These are phyloP conservation scores for Scelioninae gen. 1 DNA, from an alignment of 2,888 invertebrate species.

Conservation along the genomic window DNA sequence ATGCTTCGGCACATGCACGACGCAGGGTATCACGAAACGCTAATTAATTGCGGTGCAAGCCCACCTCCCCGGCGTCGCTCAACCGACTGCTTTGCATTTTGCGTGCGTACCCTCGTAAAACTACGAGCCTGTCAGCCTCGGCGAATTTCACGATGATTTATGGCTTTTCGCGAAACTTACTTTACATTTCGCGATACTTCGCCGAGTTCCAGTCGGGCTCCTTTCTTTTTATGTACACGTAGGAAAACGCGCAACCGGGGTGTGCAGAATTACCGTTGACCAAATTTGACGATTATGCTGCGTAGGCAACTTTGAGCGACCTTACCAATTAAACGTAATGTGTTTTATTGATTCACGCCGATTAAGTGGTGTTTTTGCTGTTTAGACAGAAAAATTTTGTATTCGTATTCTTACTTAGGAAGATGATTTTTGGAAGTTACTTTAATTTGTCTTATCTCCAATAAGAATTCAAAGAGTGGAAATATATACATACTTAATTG, in stretches of 20 bases:
- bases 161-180: slow-evolving; percentile 78
- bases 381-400: too few species aligned
- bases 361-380: not conserved
- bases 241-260: slow-evolving; percentile 33
- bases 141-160: slow-evolving; percentile 82
- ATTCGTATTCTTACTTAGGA: too few species aligned
- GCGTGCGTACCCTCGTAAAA: slow-evolving; percentile 82
- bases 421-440: too few species aligned
- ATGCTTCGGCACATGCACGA: slow-evolving; percentile 80
- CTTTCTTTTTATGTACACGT: slow-evolving; percentile 25
- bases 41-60: slow-evolving; percentile 83
- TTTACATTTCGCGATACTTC: slow-evolving; percentile 79
- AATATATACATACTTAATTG: too few species aligned
- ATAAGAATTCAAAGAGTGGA: too few species aligned
- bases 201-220: slow-evolving; percentile 21
- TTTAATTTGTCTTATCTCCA: too few species aligned
- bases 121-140: slow-evolving; percentile 81
- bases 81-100: slow-evolving; percentile 80
- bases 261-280: slow-evolving; percentile 38
- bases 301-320: slow-evolving; percentile 29
- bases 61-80: slow-evolving; percentile 67
- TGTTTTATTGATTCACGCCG: slow-evolving; percentile 40
- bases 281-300: slow-evolving; percentile 46
- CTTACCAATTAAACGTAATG: slow-evolving; percentile 47
- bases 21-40: slow-evolving; percentile 80